Percentiles rank a stretch among this genome's conserved stretches.
phyloP scores from a whole-genome alignment of 2,113 vertebrate genomes.

The Henicopernis longicauda region DNA sequence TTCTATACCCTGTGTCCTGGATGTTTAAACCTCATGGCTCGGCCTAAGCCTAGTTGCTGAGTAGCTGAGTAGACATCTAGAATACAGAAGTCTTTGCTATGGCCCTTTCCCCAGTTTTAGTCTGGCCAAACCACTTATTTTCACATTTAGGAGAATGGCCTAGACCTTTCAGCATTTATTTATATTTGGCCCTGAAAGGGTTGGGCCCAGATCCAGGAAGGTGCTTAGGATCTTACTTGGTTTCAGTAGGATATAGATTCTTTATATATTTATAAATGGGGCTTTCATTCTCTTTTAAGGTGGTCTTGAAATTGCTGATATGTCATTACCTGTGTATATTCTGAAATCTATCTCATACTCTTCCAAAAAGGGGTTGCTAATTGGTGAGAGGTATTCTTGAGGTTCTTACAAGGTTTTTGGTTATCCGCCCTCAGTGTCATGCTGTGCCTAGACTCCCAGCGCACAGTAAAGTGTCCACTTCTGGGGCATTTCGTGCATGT shows the following conservation, averaged over 20 bases:
- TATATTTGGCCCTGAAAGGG: not conserved
- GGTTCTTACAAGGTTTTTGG: not conserved
- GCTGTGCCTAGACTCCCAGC: too few relatives aligned
- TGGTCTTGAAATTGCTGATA: not conserved
- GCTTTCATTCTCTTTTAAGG: not conserved
- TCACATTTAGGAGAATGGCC: not conserved
- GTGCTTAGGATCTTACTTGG: not conserved
- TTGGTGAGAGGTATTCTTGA: not conserved
- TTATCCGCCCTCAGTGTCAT: not conserved
- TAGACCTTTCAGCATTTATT: not conserved
- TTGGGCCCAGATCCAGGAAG: slow-evolving; percentile 18
- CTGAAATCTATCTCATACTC: not conserved
- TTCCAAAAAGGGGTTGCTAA: not conserved
- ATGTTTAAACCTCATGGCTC: not conserved
- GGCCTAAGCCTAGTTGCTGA: not conserved
- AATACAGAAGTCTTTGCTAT: not conserved
- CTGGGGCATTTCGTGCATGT: not conserved
- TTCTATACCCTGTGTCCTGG: not conserved
- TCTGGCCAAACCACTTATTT: slow-evolving; percentile 6
- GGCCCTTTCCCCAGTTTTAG: not conserved
- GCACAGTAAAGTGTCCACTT: not conserved
- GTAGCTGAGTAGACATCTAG: not conserved
- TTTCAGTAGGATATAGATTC: not conserved
- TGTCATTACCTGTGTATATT: not conserved
- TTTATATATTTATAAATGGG: not conserved